A percentile compares a stretch with the other conserved stretches of the same genome.
Evolutionary conservation across 92 coral and sea anemone species (phyloP).

Genomic region (Bergia sp.): DNA sequence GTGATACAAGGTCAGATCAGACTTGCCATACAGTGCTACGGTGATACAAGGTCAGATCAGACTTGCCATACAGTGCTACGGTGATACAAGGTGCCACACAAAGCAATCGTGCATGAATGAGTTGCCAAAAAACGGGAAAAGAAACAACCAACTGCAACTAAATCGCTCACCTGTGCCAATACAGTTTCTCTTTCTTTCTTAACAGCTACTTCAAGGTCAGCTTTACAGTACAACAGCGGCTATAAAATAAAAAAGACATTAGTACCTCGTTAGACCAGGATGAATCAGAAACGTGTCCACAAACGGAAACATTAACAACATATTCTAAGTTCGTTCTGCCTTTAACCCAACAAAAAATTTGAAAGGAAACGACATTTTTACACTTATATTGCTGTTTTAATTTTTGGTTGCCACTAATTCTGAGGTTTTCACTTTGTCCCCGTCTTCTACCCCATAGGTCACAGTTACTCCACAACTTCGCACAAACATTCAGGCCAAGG

Average conservation of each 20-base stretch:
- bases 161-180: constrained; percentile 70
- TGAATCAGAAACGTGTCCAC: too few species aligned
- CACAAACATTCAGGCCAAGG: neutral
- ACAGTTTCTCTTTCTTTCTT: constrained; percentile 79
- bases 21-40: neutral
- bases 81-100: too few species aligned
- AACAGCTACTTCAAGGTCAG: constrained; percentile 88
- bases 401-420: neutral
- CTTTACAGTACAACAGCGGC: constrained; percentile 84
- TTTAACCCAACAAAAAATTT: too few species aligned
- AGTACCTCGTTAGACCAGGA: neutral
- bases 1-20: neutral
- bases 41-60: neutral
- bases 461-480: neutral
- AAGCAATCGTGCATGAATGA: neutral
- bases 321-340: neutral
- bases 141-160: neutral
- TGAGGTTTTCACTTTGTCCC: neutral
- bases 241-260: constrained; percentile 30
- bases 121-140: neutral
- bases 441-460: neutral
- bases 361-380: neutral
- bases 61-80: neutral
- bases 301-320: neutral
- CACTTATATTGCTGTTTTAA: too few species aligned